phyloP scores from a whole-genome alignment of 2,113 vertebrate genomes.

The Leucoraja erinaceus region DNA sequence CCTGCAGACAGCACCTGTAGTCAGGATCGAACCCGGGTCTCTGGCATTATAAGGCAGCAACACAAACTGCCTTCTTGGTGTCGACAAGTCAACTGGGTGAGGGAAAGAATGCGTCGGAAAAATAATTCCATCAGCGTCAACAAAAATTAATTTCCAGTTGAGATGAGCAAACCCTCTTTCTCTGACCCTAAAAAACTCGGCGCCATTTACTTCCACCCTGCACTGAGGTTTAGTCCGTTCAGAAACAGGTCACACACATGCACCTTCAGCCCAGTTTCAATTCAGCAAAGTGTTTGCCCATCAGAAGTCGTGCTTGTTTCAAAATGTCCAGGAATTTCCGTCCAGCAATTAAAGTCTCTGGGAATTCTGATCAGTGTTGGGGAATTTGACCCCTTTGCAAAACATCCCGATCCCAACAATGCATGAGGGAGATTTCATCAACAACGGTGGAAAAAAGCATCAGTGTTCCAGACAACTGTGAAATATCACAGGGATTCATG shows the following conservation, averaged over 20 bases:
- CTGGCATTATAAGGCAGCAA: too few relatives aligned
- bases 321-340: background rate
- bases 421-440: too few relatives aligned
- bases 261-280: background rate
- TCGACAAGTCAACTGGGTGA: background rate
- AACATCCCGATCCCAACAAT: too few relatives aligned
- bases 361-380: too few relatives aligned
- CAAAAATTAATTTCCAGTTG: background rate
- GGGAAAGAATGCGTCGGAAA: background rate
- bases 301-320: background rate
- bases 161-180: background rate
- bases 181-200: background rate
- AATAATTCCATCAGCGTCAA: background rate
- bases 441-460: too few relatives aligned
- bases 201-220: background rate
- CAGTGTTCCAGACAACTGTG: background rate
- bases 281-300: background rate
- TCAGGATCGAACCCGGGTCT: too few relatives aligned
- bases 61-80: too few relatives aligned
- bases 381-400: too few relatives aligned
- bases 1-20: too few relatives aligned
- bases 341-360: too few relatives aligned
- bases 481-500: background rate
- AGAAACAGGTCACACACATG: too few relatives aligned
- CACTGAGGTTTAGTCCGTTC: background rate